These are phyloP conservation scores for Aplochiton taeniatus DNA, from an alignment of 2,797 vertebrate species.

Conservation along the genomic window DNA sequence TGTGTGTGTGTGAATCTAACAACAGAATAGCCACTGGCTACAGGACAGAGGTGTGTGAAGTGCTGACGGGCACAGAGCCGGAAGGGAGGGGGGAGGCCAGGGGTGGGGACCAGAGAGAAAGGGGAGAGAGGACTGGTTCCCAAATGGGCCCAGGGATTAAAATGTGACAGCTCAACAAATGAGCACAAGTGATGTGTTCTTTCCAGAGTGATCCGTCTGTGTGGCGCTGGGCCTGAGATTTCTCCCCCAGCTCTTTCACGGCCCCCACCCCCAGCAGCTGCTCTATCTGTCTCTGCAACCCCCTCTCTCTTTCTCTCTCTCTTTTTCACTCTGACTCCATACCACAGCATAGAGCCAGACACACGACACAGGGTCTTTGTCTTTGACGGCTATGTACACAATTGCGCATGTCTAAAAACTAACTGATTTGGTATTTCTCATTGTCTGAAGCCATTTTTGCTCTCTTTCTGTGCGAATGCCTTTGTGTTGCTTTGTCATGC, in stretches of 20 bases:
- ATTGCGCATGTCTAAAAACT: slow-evolving; percentile 48
- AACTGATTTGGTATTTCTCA: slow-evolving; percentile 70
- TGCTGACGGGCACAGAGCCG: slow-evolving; percentile 85
- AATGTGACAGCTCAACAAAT: slow-evolving; percentile 97
- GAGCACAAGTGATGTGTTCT: slow-evolving; percentile 94
- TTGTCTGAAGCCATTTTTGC: slow-evolving; percentile 63
- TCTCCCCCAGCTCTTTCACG: slow-evolving; percentile 74
- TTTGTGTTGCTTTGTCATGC: slow-evolving; percentile 79
- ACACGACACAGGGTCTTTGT: slow-evolving; percentile 62
- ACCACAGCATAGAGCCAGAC: slow-evolving; percentile 34
- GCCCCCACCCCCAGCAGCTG: slow-evolving; percentile 73
- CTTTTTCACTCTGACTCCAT: slow-evolving; percentile 31
- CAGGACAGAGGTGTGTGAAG: slow-evolving; percentile 77
- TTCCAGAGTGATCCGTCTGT: slow-evolving; percentile 90
- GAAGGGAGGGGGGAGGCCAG: neutral
- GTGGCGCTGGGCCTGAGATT: slow-evolving; percentile 82
- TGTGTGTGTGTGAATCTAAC: slow-evolving; percentile 61
- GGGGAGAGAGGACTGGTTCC: slow-evolving; percentile 71
- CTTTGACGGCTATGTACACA: slow-evolving; percentile 63
- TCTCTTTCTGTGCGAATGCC: slow-evolving; percentile 67
- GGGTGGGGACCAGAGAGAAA: slow-evolving; percentile 18
- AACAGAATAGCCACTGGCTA: slow-evolving; percentile 28
- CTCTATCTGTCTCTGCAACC: slow-evolving; percentile 78
- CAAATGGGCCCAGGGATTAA: slow-evolving; percentile 88
- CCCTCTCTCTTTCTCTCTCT: slow-evolving; percentile 39